phyloP scores from a whole-genome alignment of 2,888 invertebrate species.

The Formica aserva region DNA sequence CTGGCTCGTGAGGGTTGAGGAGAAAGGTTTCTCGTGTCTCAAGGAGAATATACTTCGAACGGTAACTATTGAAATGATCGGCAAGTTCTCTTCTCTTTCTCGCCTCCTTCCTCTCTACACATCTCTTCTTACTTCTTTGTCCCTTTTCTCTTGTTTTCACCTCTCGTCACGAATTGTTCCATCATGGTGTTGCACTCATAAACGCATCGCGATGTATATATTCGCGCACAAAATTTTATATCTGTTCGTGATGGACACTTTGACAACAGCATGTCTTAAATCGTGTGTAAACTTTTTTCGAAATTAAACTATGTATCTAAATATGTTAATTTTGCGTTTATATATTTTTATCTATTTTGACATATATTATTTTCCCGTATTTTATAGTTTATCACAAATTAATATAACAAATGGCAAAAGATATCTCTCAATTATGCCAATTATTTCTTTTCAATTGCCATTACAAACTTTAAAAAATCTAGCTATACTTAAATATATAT shows the following conservation, averaged over 20 bases:
- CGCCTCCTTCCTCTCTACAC: constrained; percentile 24
- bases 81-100: constrained; percentile 57
- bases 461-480: not conserved
- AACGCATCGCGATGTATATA: constrained; percentile 8
- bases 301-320: not conserved
- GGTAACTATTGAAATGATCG: constrained; percentile 78
- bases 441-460: not conserved
- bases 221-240: constrained; percentile 21
- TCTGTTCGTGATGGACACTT: not conserved
- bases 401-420: not conserved
- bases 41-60: constrained; percentile 61
- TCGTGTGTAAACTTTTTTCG: not conserved
- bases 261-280: not conserved
- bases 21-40: constrained; percentile 51
- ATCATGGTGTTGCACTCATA: constrained; percentile 21
- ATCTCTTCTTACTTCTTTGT: constrained; percentile 6
- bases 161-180: constrained; percentile 11
- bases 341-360: not conserved
- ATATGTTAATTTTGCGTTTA: not conserved
- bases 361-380: not conserved
- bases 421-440: not conserved
- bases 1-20: constrained; percentile 39
- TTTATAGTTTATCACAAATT: not conserved
- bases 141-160: constrained; percentile 16
- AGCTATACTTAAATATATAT: not conserved